phyloP scores from a whole-genome alignment of 2,888 invertebrate species.

The Clanis bilineata region DNA sequence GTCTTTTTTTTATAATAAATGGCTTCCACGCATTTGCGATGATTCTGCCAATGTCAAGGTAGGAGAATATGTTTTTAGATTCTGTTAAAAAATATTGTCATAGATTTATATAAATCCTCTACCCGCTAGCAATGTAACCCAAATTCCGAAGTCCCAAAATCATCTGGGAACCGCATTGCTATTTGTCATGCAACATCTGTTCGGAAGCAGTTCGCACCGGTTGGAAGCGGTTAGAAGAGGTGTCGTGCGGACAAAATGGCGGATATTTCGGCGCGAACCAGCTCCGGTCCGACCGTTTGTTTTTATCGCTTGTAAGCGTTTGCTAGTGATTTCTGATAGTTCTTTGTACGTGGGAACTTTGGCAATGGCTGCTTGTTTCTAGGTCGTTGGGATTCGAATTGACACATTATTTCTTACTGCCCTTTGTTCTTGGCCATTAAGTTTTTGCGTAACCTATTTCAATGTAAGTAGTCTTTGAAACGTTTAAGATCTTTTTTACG shows the following conservation, averaged over 20 bases:
- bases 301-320: constrained; percentile 48
- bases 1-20: no score
- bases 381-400: background rate
- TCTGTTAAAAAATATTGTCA: no score
- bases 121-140: background rate
- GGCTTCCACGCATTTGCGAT: no score
- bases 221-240: constrained; percentile 43
- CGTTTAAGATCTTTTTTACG: no score
- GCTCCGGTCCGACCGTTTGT: constrained; percentile 36
- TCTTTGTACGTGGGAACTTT: background rate
- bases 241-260: constrained; percentile 39
- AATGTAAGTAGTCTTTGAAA: background rate
- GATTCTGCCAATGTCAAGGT: no score
- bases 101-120: background rate
- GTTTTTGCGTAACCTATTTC: no score
- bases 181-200: constrained; percentile 70
- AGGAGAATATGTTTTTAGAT: no score
- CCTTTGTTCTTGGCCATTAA: background rate
- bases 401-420: background rate
- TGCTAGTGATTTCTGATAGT: constrained; percentile 42
- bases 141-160: constrained; percentile 44
- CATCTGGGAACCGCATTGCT: constrained; percentile 61
- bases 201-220: constrained; percentile 55
- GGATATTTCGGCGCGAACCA: constrained; percentile 26
- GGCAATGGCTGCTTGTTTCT: background rate